phyloP scores from a whole-genome alignment of 2,113 vertebrate genomes.

The Alaudala cheleensis region DNA sequence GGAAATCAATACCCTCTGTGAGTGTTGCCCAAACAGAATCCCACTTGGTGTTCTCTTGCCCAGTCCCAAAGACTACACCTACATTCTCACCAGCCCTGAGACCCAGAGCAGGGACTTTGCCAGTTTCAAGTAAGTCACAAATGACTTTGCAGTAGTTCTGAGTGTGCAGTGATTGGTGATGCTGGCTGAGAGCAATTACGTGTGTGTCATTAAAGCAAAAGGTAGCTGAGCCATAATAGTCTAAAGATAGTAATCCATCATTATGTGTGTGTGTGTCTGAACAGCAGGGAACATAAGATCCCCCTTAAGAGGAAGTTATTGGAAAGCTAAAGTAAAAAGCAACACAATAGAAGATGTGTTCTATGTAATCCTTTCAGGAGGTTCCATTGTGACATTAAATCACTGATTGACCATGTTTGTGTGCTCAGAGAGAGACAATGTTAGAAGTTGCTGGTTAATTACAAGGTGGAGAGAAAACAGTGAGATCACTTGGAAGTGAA shows the following conservation, averaged over 20 bases:
- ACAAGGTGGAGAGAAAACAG: neutral
- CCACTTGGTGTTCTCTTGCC: neutral
- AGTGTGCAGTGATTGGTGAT: neutral
- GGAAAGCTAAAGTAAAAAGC: neutral
- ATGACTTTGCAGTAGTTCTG: neutral
- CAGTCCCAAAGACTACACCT: neutral
- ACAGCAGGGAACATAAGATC: neutral
- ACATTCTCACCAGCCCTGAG: neutral
- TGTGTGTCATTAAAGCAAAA: neutral
- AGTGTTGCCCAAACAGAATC: neutral
- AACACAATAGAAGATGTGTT: neutral
- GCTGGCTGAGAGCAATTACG: neutral
- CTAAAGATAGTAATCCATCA: slow-evolving; percentile 9
- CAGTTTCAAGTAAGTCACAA: neutral
- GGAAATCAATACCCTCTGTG: neutral
- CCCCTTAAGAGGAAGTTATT: neutral
- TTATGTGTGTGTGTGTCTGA: neutral
- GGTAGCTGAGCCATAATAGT: neutral
- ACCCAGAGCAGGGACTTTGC: neutral
- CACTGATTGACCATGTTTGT: neutral
- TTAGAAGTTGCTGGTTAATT: neutral
- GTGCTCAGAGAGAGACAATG: neutral
- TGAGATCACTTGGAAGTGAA: neutral
- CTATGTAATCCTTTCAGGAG: neutral
- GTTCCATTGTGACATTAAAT: neutral